Conservation (phyloP, 1,140 invertebrate genomes). For the Dendroctonus valens region DNA sequence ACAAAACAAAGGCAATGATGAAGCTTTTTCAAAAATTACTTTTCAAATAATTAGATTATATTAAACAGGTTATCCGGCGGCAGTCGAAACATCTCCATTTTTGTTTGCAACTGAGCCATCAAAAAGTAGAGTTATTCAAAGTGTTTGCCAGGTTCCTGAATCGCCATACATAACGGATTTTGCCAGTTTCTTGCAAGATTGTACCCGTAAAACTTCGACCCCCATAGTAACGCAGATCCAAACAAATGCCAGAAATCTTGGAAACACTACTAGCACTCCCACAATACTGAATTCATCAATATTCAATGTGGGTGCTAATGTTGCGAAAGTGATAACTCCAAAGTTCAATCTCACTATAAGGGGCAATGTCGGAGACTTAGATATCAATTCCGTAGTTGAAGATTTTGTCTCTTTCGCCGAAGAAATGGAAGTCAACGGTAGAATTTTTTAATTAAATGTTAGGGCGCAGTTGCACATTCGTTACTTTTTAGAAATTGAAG, state of each 20-base stretch:
- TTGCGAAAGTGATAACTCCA: neutral
- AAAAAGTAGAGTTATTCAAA: too few relatives aligned
- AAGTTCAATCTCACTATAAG: constrained; percentile 11
- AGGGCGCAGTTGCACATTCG: neutral
- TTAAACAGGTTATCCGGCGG: too few relatives aligned
- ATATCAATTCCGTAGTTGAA: constrained; percentile 7
- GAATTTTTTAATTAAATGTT: neutral
- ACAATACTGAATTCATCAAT: neutral
- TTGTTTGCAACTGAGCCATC: too few relatives aligned
- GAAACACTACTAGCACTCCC: too few relatives aligned
- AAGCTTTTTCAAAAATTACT: too few relatives aligned
- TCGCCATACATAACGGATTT: constrained; percentile 17
- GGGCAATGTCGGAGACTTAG: constrained; percentile 1
- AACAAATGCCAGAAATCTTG: neutral
- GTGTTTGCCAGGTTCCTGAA: neutral
- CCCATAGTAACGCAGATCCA: neutral
- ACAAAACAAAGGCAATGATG: too few relatives aligned
- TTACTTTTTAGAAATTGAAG: neutral
- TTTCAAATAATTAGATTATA: too few relatives aligned
- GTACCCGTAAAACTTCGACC: constrained; percentile 21
- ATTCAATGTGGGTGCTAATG: neutral
- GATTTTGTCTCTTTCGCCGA: constrained; percentile 16
- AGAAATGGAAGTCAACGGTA: neutral
- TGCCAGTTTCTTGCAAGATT: constrained; percentile 2
- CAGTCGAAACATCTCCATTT: too few relatives aligned